phyloP scores from a whole-genome alignment of 2,113 vertebrate genomes.

The Lanius ludovicianus region DNA sequence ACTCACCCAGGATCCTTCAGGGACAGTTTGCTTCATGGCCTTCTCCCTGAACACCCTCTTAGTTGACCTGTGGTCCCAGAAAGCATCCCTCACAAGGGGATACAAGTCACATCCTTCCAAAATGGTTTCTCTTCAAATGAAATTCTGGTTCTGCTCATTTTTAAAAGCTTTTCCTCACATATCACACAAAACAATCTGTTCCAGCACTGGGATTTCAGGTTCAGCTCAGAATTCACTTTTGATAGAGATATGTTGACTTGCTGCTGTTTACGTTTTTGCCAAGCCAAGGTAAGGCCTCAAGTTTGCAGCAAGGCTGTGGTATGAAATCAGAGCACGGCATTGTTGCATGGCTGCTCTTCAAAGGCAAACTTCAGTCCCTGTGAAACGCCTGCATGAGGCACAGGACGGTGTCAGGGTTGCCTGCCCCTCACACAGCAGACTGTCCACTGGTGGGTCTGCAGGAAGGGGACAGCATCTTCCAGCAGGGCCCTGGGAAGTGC shows the following conservation, averaged over 20 bases:
- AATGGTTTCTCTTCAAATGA: background rate
- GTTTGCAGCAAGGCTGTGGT: background rate
- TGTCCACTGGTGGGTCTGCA: rapidly evolving
- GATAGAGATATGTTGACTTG: background rate
- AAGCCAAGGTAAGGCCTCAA: rapidly evolving
- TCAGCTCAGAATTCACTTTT: background rate
- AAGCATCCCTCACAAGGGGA: background rate
- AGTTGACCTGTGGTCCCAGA: background rate
- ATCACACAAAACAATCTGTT: background rate
- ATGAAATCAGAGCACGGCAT: rapidly evolving
- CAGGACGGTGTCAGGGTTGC: rapidly evolving
- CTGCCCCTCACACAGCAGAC: rapidly evolving
- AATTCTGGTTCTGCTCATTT: background rate
- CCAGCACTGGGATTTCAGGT: background rate
- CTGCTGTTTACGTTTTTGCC: background rate
- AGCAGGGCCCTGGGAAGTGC: rapidly evolving
- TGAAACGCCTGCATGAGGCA: rapidly evolving
- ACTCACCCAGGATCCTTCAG: background rate
- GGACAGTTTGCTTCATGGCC: background rate
- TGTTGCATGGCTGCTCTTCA: background rate
- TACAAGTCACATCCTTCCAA: too few species aligned
- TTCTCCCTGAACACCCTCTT: background rate
- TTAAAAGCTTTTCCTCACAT: background rate
- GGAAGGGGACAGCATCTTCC: rapidly evolving
- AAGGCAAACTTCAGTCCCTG: background rate